These are phyloP conservation scores for Anadara kagoshimensis DNA, from an alignment of 1,140 invertebrate genomes.

Conservation along the genomic window DNA sequence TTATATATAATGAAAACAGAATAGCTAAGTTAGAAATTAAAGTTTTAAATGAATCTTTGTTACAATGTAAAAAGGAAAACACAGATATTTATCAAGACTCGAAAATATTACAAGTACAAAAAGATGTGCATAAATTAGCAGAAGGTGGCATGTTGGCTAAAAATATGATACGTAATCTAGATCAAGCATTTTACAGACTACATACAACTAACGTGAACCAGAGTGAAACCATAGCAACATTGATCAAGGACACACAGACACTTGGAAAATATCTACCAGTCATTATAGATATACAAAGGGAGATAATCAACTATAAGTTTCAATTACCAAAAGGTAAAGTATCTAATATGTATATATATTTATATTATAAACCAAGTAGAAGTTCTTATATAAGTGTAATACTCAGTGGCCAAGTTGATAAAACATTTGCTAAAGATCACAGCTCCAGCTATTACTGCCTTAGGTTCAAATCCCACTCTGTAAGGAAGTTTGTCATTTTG, in stretches of 20 bases:
- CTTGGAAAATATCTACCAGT: constrained; percentile 44
- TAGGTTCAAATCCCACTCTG: no score
- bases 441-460: no score
- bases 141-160: constrained; percentile 34
- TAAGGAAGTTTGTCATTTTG: no score
- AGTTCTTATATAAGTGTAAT: no score
- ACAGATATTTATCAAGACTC: constrained; percentile 58
- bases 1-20: constrained; percentile 60
- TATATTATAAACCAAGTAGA: no score
- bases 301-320: constrained; percentile 56
- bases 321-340: constrained; percentile 61
- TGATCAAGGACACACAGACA: constrained; percentile 28
- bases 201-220: constrained; percentile 40
- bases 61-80: constrained; percentile 55
- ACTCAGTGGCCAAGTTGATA: not conserved
- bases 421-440: no score
- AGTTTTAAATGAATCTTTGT: constrained; percentile 60
- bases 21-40: constrained; percentile 60
- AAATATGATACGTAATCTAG: constrained; percentile 54
- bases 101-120: constrained; percentile 47
- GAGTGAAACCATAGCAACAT: constrained; percentile 37
- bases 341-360: no score
- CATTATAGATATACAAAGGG: constrained; percentile 48
- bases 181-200: constrained; percentile 45
- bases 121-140: constrained; percentile 40